These are phyloP conservation scores for Pseudomyrmex flavicornis DNA, from an alignment of 1,140 invertebrate genomes.

Conservation along the genomic window DNA sequence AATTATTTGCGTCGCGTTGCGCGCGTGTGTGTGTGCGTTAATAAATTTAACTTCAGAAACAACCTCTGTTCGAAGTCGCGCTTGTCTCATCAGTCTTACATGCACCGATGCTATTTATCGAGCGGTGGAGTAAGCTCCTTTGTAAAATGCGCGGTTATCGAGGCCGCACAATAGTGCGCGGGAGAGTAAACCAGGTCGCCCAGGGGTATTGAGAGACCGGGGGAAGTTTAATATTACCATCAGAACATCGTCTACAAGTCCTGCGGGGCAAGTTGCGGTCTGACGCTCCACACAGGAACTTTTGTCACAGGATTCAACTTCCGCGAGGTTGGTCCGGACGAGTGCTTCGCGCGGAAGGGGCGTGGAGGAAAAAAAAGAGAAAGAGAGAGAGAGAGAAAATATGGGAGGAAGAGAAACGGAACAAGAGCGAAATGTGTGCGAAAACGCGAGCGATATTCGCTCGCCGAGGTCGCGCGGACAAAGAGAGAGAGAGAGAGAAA, in stretches of 20 bases:
- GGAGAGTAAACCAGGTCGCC: conserved; percentile 55
- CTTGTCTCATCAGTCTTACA: background rate
- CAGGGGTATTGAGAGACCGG: conserved; percentile 48
- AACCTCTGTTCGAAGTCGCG: background rate
- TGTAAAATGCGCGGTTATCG: conserved; percentile 51
- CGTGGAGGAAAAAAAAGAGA: background rate
- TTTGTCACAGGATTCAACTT: conserved; percentile 72
- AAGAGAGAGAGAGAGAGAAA: background rate
- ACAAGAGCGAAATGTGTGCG: conserved; percentile 19
- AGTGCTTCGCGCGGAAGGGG: background rate
- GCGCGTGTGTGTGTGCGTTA: too few species aligned
- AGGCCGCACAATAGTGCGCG: conserved; percentile 44
- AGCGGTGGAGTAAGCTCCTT: conserved; percentile 35
- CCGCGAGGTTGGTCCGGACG: conserved; percentile 40
- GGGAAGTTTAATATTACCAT: conserved; percentile 65
- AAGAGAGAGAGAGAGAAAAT: background rate
- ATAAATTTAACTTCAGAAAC: too few species aligned
- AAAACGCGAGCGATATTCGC: conserved; percentile 38
- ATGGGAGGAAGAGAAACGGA: background rate
- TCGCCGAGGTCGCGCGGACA: conserved; percentile 1
- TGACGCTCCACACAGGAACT: conserved; percentile 70
- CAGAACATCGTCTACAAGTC: conserved; percentile 57
- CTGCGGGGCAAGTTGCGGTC: conserved; percentile 65
- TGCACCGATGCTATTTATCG: conserved; percentile 27
- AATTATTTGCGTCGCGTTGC: too few species aligned